These are phyloP conservation scores for Eudyptes chrysolophus DNA, from an alignment of 2,113 vertebrate species.

Conservation along the genomic window DNA sequence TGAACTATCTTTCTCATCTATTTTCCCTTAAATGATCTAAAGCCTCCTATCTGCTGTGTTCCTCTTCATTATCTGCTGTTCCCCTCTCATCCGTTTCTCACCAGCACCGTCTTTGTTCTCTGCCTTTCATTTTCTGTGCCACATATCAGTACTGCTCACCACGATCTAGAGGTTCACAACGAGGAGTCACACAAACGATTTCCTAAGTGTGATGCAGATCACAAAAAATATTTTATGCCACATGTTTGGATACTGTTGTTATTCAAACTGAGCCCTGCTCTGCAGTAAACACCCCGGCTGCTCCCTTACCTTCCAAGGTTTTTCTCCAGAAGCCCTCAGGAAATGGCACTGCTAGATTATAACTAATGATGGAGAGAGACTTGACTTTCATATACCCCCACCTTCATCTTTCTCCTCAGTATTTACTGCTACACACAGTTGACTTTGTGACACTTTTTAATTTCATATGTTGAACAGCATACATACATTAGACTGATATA, in stretches of 20 bases:
- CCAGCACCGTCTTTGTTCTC: slow-evolving; percentile 55
- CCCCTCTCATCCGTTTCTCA: not conserved
- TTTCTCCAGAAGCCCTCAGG: not conserved
- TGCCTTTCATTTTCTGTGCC: slow-evolving; percentile 53
- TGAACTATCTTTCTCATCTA: slow-evolving; percentile 42
- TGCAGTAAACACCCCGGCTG: not conserved
- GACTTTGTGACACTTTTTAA: not conserved
- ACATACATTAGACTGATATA: not conserved
- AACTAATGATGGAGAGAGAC: not conserved
- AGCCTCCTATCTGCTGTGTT: slow-evolving; percentile 19
- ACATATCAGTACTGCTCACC: slow-evolving; percentile 26
- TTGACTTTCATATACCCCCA: not conserved
- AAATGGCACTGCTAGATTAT: not conserved
- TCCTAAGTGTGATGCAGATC: not conserved
- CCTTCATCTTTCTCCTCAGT: not conserved
- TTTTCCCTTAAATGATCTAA: slow-evolving; percentile 60
- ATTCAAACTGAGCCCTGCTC: slow-evolving; percentile 23
- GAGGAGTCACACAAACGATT: slow-evolving; percentile 42
- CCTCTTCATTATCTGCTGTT: slow-evolving; percentile 55
- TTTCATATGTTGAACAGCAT: not conserved
- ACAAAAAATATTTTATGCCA: not conserved
- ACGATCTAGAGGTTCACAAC: not conserved
- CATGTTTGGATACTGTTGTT: not conserved
- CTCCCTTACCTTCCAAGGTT: not conserved
- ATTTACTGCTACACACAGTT: slow-evolving; percentile 12